These are phyloP conservation scores for Aegotheles bennettii DNA, from an alignment of 2,113 vertebrate genomes.

Conservation along the genomic window DNA sequence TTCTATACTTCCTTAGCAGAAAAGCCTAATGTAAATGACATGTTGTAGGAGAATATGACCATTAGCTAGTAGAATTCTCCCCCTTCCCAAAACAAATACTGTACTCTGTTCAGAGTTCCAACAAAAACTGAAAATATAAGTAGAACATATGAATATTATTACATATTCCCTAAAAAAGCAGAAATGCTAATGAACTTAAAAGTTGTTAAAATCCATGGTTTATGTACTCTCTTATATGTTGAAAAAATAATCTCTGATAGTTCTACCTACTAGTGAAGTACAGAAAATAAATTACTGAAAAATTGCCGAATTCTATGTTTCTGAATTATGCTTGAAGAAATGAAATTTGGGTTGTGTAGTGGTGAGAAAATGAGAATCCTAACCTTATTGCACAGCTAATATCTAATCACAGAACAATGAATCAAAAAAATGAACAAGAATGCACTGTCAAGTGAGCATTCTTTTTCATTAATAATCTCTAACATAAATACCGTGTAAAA, in stretches of 20 bases:
- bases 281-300: background rate
- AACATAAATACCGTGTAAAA: rapidly evolving
- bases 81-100: background rate
- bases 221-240: background rate
- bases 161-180: background rate
- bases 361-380: background rate
- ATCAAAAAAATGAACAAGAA: background rate
- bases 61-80: background rate
- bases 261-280: background rate
- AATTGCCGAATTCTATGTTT: background rate
- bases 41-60: background rate
- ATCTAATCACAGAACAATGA: background rate
- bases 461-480: background rate
- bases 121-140: background rate
- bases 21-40: background rate
- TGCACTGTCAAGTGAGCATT: background rate
- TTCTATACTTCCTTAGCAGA: background rate
- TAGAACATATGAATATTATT: background rate
- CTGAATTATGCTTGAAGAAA: background rate
- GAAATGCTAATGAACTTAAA: background rate
- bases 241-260: background rate
- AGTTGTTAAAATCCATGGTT: background rate
- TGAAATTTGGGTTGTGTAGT: background rate
- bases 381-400: background rate
- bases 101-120: background rate